Conservation (phyloP, 2,888 invertebrate species). For the Mesorhabditis spiculigera region DNA sequence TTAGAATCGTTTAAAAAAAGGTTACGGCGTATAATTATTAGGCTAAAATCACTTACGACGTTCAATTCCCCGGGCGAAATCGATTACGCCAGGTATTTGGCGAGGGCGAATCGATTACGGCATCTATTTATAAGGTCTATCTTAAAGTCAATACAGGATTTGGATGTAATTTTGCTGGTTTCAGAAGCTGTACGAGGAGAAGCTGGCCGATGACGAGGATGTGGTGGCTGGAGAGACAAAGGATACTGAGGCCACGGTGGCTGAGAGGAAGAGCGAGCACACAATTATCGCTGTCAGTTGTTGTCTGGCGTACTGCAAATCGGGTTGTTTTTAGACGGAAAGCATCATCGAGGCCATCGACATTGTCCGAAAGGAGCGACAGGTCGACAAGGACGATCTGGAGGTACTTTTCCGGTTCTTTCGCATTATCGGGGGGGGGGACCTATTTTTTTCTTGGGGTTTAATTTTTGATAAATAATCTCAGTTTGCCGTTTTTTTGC, state of each 20-base stretch:
- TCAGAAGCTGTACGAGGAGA: conserved; percentile 61
- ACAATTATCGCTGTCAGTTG: conserved; percentile 67
- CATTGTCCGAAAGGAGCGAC: conserved; percentile 63
- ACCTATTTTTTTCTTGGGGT: too few species aligned
- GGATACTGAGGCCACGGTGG: conserved; percentile 70
- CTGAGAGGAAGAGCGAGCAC: conserved; percentile 81
- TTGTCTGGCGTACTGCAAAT: neutral
- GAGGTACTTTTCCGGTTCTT: conserved; percentile 13
- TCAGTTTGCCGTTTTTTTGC: too few species aligned
- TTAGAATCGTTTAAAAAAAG: too few species aligned
- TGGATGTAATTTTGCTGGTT: conserved; percentile 47
- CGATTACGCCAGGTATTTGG: too few species aligned
- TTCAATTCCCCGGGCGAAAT: too few species aligned
- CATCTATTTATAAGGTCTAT: neutral
- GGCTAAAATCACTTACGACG: too few species aligned
- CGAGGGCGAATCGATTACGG: too few species aligned
- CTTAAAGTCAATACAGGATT: conserved; percentile 72
- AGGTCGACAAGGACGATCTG: conserved; percentile 27
- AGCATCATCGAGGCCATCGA: conserved; percentile 85
- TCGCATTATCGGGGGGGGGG: too few species aligned
- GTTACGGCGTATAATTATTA: too few species aligned
- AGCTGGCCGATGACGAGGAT: conserved; percentile 61
- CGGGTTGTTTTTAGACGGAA: conserved; percentile 70
- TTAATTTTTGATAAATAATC: too few species aligned
- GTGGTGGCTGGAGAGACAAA: conserved; percentile 62